Base-by-base conservation (phyloP, 1,140 invertebrate genomes). In the Formica selysi region DNA sequence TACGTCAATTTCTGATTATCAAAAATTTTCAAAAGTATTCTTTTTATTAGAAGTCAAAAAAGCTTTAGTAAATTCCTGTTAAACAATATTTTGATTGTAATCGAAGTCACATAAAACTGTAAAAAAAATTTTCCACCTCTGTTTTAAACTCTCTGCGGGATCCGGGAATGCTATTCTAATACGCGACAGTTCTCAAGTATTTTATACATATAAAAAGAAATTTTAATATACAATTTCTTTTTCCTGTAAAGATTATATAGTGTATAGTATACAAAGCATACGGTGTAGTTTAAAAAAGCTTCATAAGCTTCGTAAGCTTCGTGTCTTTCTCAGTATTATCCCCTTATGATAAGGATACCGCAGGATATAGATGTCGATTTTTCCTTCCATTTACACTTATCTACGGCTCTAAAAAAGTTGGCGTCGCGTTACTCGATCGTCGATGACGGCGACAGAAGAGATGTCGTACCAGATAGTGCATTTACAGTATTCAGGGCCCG, bases 381-480 rank as follows among this genome's bases (percentile, higher is more conserved):
- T 8, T 0, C 41, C 19, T 19, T 7, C 3, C 0, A 16, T 19
- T 51, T 16, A 54, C 10, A 19, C 36, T 44, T 48, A 83, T 83
- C 57, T 48, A 70, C 5, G 36, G 10, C 29, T 13, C n/a, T 74
- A 44, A 44, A 19, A 73, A 74, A 61, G 29, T 32, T 59, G 78
- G 44, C 32, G 67, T 67, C 76, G 59, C 76, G 73, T 38, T 44
- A 85, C 84, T 78, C 44, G 73, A 73, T 87, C 76, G 80, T 70
- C 92, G 93, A 93, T 94, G 95, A 94, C 90, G 91, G 90, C 90
- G 94, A 94, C 94, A 95, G 95, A 92, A 94, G 95, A 95, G 97
- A 97, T 98, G 98, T 98, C 98, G 98, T 99, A 99, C 98, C 98
- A 99, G 98, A 99, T 98, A 98, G 98, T 99, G 98, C 98, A 99